Conservation (phyloP, 1,140 invertebrate genomes). For the Drosophila carrolli region DNA sequence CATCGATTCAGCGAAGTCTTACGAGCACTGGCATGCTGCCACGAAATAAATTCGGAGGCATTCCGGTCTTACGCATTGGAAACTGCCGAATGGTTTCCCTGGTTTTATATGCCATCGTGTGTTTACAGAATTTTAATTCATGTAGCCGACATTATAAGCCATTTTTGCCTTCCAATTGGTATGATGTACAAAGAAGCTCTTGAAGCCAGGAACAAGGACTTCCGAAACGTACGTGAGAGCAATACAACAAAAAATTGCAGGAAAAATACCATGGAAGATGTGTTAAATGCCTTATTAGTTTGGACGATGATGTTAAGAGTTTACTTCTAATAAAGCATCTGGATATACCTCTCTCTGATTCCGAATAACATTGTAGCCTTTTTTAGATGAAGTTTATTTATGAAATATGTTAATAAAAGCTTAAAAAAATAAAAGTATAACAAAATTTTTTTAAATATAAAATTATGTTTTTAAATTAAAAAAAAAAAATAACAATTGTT, state of each 20-base stretch:
- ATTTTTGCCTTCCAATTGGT: neutral
- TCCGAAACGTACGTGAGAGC: neutral
- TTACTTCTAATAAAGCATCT: slow-evolving; percentile 3
- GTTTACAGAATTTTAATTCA: neutral
- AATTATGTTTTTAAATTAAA: too few species aligned
- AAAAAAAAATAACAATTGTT: too few species aligned
- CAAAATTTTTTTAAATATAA: too few species aligned
- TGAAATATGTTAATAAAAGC: too few species aligned
- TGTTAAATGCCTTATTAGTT: neutral
- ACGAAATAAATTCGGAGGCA: slow-evolving; percentile 5
- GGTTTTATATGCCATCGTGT: neutral
- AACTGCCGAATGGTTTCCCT: neutral
- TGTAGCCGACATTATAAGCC: neutral
- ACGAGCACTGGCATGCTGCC: neutral
- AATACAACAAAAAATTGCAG: slow-evolving; percentile 2
- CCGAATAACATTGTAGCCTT: neutral
- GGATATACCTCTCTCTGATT: neutral
- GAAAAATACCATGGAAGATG: neutral
- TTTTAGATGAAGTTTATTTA: too few species aligned
- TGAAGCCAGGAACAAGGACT: slow-evolving; percentile 1
- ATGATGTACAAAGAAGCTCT: neutral
- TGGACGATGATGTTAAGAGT: neutral
- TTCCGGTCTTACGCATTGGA: neutral
- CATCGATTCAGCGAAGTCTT: slow-evolving; percentile 5
- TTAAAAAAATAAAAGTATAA: too few species aligned